These are phyloP conservation scores for Onychomys leucogaster DNA, from an alignment of 2,797 vertebrate genomes.

Conservation along the genomic window DNA sequence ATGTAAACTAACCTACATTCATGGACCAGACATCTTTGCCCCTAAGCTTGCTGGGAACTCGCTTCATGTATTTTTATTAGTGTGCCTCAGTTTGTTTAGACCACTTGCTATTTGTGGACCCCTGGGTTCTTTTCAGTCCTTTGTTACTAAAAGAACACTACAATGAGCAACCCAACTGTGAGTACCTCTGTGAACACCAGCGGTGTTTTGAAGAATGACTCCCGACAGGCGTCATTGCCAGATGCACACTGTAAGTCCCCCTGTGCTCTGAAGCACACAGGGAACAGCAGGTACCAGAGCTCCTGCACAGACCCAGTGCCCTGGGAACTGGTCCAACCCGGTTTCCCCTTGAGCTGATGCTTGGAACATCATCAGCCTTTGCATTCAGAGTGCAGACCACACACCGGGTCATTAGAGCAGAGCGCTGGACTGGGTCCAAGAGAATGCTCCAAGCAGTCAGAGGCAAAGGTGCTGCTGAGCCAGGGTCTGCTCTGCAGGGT, in stretches of 20 bases:
- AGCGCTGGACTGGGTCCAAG: background rate
- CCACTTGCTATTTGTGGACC: background rate
- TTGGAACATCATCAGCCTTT: background rate
- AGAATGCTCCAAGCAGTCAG: background rate
- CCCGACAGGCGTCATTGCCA: background rate
- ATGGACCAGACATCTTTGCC: background rate
- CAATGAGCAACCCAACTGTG: background rate
- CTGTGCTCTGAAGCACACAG: background rate
- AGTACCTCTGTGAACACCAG: background rate
- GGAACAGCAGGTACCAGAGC: background rate
- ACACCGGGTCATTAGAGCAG: background rate
- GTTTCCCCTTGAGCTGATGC: background rate
- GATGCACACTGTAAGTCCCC: background rate
- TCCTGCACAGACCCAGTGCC: background rate
- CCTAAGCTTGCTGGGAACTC: background rate
- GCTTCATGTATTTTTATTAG: background rate
- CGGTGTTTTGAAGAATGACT: background rate
- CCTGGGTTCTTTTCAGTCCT: background rate
- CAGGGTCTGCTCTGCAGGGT: background rate
- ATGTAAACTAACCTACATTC: background rate
- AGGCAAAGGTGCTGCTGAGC: background rate
- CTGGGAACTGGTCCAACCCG: background rate
- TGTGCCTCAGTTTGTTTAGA: background rate
- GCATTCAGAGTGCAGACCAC: background rate
- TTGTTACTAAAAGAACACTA: conserved; percentile 15